phyloP scores from a whole-genome alignment of 1,140 invertebrate genomes.

The Drosophila micromelanica region DNA sequence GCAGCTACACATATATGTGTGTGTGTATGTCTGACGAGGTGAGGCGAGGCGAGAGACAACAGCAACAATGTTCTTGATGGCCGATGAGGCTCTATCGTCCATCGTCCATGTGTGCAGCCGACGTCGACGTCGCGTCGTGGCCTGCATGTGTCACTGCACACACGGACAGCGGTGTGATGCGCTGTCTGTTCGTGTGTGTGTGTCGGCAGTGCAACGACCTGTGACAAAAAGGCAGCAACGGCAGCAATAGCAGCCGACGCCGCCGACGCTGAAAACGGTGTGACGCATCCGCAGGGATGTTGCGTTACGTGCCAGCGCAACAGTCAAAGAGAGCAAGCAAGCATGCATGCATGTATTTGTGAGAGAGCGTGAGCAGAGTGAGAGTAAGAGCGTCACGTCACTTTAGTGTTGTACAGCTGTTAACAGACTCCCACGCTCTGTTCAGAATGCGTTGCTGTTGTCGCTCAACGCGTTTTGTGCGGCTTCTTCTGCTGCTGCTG shows the following conservation, averaged over 20 bases:
- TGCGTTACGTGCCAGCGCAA: conserved; percentile 64
- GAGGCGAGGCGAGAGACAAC: conserved; percentile 6
- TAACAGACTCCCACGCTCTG: conserved; percentile 79
- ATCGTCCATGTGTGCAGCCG: conserved; percentile 34
- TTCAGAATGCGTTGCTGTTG: conserved; percentile 46
- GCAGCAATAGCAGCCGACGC: conserved; percentile 33
- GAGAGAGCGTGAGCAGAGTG: conserved; percentile 28
- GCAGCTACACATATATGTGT: conserved; percentile 5
- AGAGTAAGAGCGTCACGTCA: conserved; percentile 4
- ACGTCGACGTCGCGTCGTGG: conserved; percentile 46
- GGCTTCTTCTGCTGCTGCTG: conserved; percentile 46
- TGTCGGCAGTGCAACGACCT: conserved; percentile 73
- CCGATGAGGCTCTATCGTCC: conserved; percentile 12
- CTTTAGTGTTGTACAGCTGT: conserved; percentile 70
- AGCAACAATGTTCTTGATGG: conserved; percentile 49
- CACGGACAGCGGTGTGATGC: conserved; percentile 42
- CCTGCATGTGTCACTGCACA: conserved; percentile 77
- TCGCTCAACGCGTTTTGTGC: conserved; percentile 55
- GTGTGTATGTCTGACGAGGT: neutral
- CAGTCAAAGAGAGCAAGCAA: conserved; percentile 24
- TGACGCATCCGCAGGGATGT: conserved; percentile 78
- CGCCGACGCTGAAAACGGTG: conserved; percentile 61
- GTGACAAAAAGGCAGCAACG: conserved; percentile 76
- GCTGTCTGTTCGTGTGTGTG: conserved; percentile 26
- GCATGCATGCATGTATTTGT: neutral